Percentiles rank a stretch among this genome's conserved stretches.
Conservation (phyloP, 2,113 vertebrate genomes). For the Delphinapterus leucas region DNA sequence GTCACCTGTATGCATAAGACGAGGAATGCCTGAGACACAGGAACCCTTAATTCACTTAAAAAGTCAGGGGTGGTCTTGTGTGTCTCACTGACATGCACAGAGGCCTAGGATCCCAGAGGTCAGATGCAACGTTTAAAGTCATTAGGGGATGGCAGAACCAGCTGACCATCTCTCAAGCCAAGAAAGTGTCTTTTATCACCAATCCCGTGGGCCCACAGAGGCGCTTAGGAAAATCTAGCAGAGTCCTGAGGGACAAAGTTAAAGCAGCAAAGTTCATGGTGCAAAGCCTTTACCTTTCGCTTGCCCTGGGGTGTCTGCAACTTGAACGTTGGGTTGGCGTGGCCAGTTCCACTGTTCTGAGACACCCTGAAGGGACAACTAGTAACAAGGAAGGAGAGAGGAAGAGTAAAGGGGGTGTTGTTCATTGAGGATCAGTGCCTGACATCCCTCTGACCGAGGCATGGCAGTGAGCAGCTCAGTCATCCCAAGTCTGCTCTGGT, state of each 20-base stretch:
- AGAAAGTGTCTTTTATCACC: not conserved
- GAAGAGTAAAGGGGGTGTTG: not conserved
- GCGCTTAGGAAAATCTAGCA: not conserved
- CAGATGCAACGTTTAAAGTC: not conserved
- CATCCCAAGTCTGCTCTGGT: not conserved
- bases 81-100: not conserved
- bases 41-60: not conserved
- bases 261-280: not conserved
- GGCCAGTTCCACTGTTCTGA: constrained; percentile 80
- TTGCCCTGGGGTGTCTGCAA: constrained; percentile 86
- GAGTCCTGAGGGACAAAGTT: too few species aligned
- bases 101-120: not conserved
- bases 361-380: constrained; percentile 76
- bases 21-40: not conserved
- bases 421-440: not conserved
- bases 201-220: not conserved
- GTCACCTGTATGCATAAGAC: constrained; percentile 68
- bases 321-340: constrained; percentile 91
- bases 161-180: not conserved
- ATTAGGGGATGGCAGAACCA: not conserved
- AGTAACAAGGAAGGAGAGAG: not conserved
- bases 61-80: not conserved
- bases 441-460: not conserved
- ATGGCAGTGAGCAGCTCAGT: not conserved
- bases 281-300: constrained; percentile 83